These are phyloP conservation scores for Eupithecia dodoneata DNA, from an alignment of 2,888 invertebrate genomes.

Conservation along the genomic window DNA sequence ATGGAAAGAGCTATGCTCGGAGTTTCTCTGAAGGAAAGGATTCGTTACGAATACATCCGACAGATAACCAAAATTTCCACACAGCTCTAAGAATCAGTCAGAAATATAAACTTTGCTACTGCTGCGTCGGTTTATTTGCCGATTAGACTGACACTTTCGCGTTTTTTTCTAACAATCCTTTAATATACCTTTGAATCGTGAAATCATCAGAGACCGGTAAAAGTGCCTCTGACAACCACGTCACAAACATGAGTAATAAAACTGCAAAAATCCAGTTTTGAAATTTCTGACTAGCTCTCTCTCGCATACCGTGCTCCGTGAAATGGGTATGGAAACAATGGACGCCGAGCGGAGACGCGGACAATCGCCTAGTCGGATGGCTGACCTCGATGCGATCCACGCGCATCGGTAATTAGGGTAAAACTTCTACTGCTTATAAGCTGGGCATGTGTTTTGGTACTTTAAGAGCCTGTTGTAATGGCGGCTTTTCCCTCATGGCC, in stretches of 20 bases:
- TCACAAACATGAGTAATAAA: background rate
- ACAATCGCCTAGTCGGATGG: conserved; percentile 51
- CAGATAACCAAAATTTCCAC: no score
- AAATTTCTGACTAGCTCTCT: conserved; percentile 26
- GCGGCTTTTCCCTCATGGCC: no score
- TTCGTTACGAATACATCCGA: no score
- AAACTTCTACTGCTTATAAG: conserved; percentile 24
- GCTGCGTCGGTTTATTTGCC: no score
- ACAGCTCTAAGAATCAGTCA: no score
- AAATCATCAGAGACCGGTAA: background rate
- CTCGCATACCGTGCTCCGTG: conserved; percentile 44
- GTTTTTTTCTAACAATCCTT: no score
- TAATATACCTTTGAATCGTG: no score
- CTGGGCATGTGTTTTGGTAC: conserved; percentile 1
- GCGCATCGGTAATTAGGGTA: conserved; percentile 36
- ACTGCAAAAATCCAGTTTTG: background rate
- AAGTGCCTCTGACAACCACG: background rate
- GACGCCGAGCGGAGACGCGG: conserved; percentile 51
- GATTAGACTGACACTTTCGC: no score
- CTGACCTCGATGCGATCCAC: conserved; percentile 48
- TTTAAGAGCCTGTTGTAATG: background rate
- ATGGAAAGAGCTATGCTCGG: no score
- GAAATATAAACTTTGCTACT: no score
- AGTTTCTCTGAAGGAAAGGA: no score
- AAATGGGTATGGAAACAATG: conserved; percentile 61